Evolutionary conservation across 2,888 invertebrate species (phyloP).

Genomic region (Metopia argyrocephala): DNA sequence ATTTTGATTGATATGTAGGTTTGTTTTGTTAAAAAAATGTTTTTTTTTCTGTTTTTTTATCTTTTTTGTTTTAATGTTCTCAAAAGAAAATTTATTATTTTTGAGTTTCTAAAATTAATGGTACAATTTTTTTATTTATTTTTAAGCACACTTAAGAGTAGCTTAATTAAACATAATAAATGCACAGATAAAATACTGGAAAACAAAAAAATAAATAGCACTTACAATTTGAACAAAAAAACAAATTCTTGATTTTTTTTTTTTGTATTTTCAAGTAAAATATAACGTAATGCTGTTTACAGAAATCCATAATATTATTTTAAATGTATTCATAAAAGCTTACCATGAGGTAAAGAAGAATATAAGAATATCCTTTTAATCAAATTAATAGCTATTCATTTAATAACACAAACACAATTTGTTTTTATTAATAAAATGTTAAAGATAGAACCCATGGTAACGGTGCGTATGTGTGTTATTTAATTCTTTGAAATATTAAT

Average conservation of each 20-base stretch:
- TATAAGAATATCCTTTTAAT: too few species aligned
- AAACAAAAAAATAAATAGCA: too few species aligned
- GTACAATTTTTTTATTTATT: neutral
- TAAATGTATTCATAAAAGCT: too few species aligned
- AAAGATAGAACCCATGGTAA: too few species aligned
- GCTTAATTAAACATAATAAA: neutral
- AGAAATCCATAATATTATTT: too few species aligned
- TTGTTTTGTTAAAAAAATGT: too few species aligned
- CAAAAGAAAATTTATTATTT: conserved; percentile 24
- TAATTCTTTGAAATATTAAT: neutral
- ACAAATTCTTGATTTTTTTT: too few species aligned
- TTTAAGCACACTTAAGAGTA: neutral
- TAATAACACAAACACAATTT: neutral
- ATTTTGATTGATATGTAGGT: conserved; percentile 43
- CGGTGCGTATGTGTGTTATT: neutral
- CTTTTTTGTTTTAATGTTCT: neutral
- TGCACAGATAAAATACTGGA: neutral
- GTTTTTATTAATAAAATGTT: too few species aligned
- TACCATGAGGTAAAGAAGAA: too few species aligned
- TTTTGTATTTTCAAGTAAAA: too few species aligned
- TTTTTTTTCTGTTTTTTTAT: neutral
- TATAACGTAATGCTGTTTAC: too few species aligned
- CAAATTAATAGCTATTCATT: neutral
- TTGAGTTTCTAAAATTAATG: conserved; percentile 37
- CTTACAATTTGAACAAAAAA: too few species aligned